Evolutionary conservation across 2,113 vertebrate species (phyloP), one percentile per base, ranked within the genome.

Genomic region (Scolopax mira): DNA sequence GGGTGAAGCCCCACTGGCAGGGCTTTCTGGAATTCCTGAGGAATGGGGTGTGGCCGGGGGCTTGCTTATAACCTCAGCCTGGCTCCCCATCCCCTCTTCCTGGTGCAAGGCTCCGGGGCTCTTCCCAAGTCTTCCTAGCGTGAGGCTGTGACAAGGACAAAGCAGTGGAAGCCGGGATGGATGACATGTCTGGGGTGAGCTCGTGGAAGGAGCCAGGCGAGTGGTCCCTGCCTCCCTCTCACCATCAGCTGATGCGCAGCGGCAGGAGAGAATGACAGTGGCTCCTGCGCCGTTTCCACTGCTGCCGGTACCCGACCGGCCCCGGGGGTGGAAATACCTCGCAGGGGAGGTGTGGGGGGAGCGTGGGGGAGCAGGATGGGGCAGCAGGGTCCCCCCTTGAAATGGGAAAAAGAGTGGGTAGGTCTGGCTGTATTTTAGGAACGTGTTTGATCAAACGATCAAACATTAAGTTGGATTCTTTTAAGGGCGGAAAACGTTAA

Each of bases 1-100:
- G 89, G 88, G 90, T 88, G 91, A 95, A 92, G 77, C 79, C 89
- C 88, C 89, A 91, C 75, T 91, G 92, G 85, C 72, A 92, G 71
- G 62, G 69, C 44, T 93, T 94, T 95, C 89, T 96, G 94, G 85
- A 95, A 96, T 86, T 93, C 83, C 88, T 61, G 4, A 91, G 90
- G 95, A 96, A 96, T 96, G 91, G 79, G 96, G 85, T 88, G 91
- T 24, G 84, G 91, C 93, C 6, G 41, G 71, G 67, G 0, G 5
- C 90, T 77, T 48, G 55, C 77, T 82, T 51, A 60, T n/a, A 93
- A 52, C 80, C 72, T 75, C 16, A 0, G 41, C 75, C 69, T 61
- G 49, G 77, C 35, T 86, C 65, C 24, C 18, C 42, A 23, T 18
- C 21, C 1, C 4, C 0, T 61, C 61, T 79, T 86, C 31, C 65